Evolutionary conservation across 2,113 vertebrate species (phyloP).

Genomic region (Oreochromis tanganicae): DNA sequence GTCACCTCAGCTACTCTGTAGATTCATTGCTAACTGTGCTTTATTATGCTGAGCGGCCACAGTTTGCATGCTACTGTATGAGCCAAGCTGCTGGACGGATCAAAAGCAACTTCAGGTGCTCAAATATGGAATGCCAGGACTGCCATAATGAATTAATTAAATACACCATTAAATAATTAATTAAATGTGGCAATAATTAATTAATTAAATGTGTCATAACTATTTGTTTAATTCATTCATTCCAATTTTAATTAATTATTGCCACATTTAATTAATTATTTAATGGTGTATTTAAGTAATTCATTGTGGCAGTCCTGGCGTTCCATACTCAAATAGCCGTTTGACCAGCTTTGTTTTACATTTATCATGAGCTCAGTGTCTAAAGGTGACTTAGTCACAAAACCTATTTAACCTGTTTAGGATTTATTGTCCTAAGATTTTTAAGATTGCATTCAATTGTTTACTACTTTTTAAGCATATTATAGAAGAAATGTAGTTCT

Average conservation of each 20-base stretch:
- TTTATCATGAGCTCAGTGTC: neutral
- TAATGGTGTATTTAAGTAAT: too few species aligned
- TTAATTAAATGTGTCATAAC: too few species aligned
- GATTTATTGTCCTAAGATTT: neutral
- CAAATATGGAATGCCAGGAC: neutral
- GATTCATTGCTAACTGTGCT: neutral
- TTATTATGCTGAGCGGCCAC: neutral
- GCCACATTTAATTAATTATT: too few species aligned
- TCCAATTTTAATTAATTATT: too few species aligned
- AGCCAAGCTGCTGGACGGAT: neutral
- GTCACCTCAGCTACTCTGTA: neutral
- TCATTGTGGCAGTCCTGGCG: too few species aligned
- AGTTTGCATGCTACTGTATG: slow-evolving; percentile 1
- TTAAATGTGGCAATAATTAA: too few species aligned
- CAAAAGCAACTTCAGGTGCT: neutral
- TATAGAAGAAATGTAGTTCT: neutral
- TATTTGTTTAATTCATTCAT: too few species aligned
- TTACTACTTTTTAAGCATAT: neutral
- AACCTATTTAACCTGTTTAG: neutral
- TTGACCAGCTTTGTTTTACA: neutral
- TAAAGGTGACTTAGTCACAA: neutral
- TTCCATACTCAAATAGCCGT: neutral
- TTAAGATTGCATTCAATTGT: neutral
- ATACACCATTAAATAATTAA: too few species aligned
- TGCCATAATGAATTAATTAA: too few species aligned